These are phyloP conservation scores for Julus scanicus DNA, from an alignment of 2,888 invertebrate genomes.

Conservation along the genomic window DNA sequence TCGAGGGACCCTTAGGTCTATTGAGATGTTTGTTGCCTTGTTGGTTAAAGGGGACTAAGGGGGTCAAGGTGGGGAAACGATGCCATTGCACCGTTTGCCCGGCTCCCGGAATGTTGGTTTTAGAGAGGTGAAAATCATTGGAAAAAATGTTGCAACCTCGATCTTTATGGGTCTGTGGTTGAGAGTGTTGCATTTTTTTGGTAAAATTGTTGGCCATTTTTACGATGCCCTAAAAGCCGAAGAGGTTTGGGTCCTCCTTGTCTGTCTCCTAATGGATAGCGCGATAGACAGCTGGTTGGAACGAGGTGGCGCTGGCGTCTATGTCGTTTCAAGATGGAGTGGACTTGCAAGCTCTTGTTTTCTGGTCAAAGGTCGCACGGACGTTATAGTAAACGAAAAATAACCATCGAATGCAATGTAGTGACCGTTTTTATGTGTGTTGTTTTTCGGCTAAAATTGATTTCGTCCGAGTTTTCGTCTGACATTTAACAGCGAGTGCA, in stretches of 20 bases:
- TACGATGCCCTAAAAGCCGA: neutral
- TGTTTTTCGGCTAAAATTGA: neutral
- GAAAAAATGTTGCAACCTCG: neutral
- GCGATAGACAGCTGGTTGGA: too few relatives aligned
- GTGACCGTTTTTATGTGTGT: too few relatives aligned
- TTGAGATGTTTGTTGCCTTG: constrained; percentile 38
- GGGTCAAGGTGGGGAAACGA: too few relatives aligned
- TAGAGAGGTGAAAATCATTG: neutral
- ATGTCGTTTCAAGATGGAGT: too few relatives aligned
- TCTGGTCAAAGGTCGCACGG: too few relatives aligned
- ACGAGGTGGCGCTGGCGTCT: too few relatives aligned
- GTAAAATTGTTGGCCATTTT: neutral
- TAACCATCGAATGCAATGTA: too few relatives aligned
- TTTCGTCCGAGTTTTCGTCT: neutral
- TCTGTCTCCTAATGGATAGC: too few relatives aligned
- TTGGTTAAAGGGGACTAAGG: neutral
- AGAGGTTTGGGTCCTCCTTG: neutral
- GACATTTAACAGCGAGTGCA: constrained; percentile 13
- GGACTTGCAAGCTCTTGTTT: too few relatives aligned
- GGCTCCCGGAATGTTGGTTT: constrained; percentile 26
- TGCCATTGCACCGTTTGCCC: too few relatives aligned
- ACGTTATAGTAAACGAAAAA: too few relatives aligned
- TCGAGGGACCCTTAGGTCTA: neutral
- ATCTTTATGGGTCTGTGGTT: constrained; percentile 21
- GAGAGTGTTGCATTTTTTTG: neutral